Evolutionary conservation across 2,113 vertebrate genomes (phyloP), one percentile per base, ranked within the genome.

Genomic region (Lichenostomus cassidix): DNA sequence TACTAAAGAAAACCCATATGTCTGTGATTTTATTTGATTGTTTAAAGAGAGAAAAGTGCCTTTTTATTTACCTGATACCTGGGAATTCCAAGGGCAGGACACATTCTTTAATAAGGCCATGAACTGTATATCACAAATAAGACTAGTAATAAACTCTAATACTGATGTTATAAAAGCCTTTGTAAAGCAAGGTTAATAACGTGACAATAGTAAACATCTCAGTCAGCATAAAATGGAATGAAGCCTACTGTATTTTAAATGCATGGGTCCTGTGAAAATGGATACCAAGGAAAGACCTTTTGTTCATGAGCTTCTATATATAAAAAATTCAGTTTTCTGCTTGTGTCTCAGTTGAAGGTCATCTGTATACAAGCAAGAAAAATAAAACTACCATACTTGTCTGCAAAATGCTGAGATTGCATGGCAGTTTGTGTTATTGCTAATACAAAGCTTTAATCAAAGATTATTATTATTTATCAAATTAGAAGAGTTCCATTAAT

Each of bases 211-310:
- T 95, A 96, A 96, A 96, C 70, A 94, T 70, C 39, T 21, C 67
- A 95, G 96, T 96, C 95, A 97, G 95, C 92, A 94, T 93, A 97
- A 96, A 96, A 96, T 76, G 82, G 95, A 97, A 96, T 92, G 89
- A 94, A 91, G 55, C 31, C 78, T 92, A 83, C 25, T 13, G 39
- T 87, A 85, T 87, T 95, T 89, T 92, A 95, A 94, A 96, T 96
- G 86, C 94, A 96, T 96, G 11, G 83, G 35, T 80, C 58, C 41
- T 87, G 64, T 90, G 75, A 78, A 92, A 96, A 94, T 49, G 50
- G 39, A 86, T 86, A 68, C 41, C n/a, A 68, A 76, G 44, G 35
- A 92, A 95, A 95, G 85, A 95, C 91, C 90, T 94, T 94, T 96
- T 92, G 79, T 89, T 88, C 64, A 46, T 46, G 25, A 90, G 60